Evolutionary conservation across 2,113 vertebrate genomes (phyloP), one percentile per base, ranked within the genome.

Genomic region (Indicator indicator): DNA sequence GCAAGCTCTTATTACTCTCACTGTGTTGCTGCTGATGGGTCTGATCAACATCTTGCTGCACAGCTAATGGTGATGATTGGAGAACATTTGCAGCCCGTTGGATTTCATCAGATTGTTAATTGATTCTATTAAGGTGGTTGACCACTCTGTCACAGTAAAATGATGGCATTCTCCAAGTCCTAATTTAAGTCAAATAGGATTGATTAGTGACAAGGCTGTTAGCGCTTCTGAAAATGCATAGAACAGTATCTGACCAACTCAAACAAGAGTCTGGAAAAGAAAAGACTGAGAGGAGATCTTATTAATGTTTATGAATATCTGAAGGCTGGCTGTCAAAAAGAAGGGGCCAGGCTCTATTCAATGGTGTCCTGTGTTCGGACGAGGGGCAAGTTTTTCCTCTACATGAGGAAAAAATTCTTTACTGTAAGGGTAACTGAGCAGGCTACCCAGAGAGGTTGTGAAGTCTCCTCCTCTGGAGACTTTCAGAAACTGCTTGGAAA

Each of bases 101-200:
- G 86, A n/a, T 94, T 92, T 79, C 56, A 74, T 91, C 52, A 33
- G 26, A 33, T 68, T 84, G 78, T 62, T 94, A 92, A 95, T 92
- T 12, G 36, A 74, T 93, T 77, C 56, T 92, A 20, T 74, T 95
- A 89, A 74, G 83, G 44, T 54, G 83, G 56, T 74, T 94, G 93
- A 84, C 95, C n/a, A 0, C 55, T 81, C 60, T 50, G 40, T 83
- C 88, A 80, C 84, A 69, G 59, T 12, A 50, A 86, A 94, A 88
- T 40, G 6, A 77, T 33, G 67, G 50, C 48, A 40, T 95, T 91
- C 36, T 86, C 50, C 33, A 62, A 84, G 89, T 65, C 48, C 48
- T 72, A 9, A 86, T 93, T 58, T 16, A 65, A 89, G n/a, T 70
- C 92, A 90, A 96, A 71, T 71, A 54, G 55, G 67, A 79, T 71